These are phyloP conservation scores for Enteromius viviparus DNA, from an alignment of 2,797 vertebrate genomes.

Conservation along the genomic window DNA sequence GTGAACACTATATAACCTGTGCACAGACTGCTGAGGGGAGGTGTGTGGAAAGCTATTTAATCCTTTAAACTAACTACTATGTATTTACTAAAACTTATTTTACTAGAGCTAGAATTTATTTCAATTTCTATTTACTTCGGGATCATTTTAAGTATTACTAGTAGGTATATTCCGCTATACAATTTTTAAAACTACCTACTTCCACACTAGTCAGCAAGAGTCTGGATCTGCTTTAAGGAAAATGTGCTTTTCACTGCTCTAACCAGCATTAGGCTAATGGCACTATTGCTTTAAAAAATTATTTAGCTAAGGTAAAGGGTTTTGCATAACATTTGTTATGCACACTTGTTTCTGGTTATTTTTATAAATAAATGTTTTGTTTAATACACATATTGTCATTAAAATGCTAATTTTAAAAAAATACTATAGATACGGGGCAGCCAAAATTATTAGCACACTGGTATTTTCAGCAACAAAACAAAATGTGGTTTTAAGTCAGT, in stretches of 20 bases:
- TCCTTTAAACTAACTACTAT: not conserved
- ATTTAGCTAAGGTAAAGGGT: not conserved
- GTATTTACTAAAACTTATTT: not conserved
- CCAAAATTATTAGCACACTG: too few relatives aligned
- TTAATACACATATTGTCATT: not conserved
- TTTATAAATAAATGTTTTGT: not conserved
- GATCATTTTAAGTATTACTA: not conserved
- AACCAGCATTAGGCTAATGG: not conserved
- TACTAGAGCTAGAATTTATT: not conserved
- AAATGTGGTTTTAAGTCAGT: too few relatives aligned
- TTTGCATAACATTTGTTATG: not conserved
- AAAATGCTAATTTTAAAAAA: not conserved
- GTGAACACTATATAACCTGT: not conserved
- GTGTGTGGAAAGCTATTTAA: slow-evolving; percentile 13
- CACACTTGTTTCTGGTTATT: not conserved
- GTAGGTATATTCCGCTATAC: not conserved
- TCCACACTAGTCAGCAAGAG: not conserved
- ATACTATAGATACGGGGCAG: not conserved
- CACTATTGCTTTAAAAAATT: not conserved
- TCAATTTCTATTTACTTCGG: not conserved
- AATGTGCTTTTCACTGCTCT: not conserved
- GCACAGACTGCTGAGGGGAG: not conserved
- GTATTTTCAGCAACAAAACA: too few relatives aligned
- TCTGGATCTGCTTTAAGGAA: not conserved
- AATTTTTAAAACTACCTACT: not conserved